phyloP scores from a whole-genome alignment of 1,140 invertebrate genomes.

The Atopsyche davidsoni region DNA sequence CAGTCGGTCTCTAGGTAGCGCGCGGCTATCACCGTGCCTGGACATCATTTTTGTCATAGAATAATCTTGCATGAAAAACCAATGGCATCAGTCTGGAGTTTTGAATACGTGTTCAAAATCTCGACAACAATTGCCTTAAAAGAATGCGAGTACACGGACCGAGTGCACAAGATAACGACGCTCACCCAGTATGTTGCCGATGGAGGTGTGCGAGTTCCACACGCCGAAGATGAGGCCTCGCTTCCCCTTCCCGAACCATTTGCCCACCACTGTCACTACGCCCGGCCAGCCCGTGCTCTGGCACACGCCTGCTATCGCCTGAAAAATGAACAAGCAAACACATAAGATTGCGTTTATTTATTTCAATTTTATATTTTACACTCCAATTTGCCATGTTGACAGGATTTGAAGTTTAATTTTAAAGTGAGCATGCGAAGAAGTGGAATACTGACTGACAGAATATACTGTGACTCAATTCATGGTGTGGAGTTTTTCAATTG shows the following conservation, averaged over 20 bases:
- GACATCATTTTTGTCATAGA: constrained; percentile 10
- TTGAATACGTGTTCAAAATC: background rate
- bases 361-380: too few species aligned
- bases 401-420: too few species aligned
- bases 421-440: background rate
- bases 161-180: constrained; percentile 8
- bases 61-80: background rate
- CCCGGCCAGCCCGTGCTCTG: constrained; percentile 87
- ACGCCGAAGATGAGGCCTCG: constrained; percentile 90
- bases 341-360: background rate
- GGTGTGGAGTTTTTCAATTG: too few species aligned
- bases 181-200: constrained; percentile 88
- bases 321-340: constrained; percentile 22
- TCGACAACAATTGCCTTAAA: too few species aligned
- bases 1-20: constrained; percentile 81
- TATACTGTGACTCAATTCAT: too few species aligned
- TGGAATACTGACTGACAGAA: too few species aligned
- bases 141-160: too few species aligned
- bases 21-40: constrained; percentile 71
- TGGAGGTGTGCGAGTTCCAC: constrained; percentile 94
- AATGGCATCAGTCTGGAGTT: background rate
- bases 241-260: constrained; percentile 93
- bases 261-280: constrained; percentile 87
- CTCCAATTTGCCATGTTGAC: too few species aligned
- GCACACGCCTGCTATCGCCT: constrained; percentile 75